These are phyloP conservation scores for Erpetoichthys calabaricus DNA, from an alignment of 2,797 vertebrate genomes.

Conservation along the genomic window DNA sequence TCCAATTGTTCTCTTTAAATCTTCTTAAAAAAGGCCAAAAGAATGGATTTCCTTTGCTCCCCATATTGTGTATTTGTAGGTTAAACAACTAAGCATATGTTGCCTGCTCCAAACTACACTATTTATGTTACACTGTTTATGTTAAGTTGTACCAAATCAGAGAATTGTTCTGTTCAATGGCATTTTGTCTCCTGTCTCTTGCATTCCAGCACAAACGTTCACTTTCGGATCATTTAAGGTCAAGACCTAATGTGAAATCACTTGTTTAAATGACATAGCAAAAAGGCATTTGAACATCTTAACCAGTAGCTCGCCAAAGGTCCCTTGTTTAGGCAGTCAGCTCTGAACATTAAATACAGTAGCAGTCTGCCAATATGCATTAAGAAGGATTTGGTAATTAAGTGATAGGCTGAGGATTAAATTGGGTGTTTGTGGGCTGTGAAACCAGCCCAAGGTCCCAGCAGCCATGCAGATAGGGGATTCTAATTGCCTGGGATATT, in stretches of 20 bases:
- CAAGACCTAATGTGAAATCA: conserved; percentile 35
- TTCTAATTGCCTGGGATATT: conserved; percentile 72
- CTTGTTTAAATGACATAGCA: conserved; percentile 45
- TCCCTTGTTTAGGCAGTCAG: conserved; percentile 50
- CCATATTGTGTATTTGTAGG: too few species aligned
- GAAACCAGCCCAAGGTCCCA: conserved; percentile 49
- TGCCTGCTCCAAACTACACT: too few species aligned
- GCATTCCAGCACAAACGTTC: too few species aligned
- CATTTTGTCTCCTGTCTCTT: too few species aligned
- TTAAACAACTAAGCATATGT: too few species aligned
- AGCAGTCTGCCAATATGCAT: conserved; percentile 60
- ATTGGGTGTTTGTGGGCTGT: conserved; percentile 65
- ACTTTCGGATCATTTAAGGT: conserved; percentile 34
- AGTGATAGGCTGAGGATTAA: conserved; percentile 68
- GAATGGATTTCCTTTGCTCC: too few species aligned
- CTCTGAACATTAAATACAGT: conserved; percentile 30
- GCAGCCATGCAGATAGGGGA: conserved; percentile 66
- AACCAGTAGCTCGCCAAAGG: conserved; percentile 52
- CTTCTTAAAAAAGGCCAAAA: too few species aligned
- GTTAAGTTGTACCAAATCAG: too few species aligned
- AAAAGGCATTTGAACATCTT: conserved; percentile 30
- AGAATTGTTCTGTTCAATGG: too few species aligned
- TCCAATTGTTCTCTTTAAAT: too few species aligned
- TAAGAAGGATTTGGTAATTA: conserved; percentile 68
- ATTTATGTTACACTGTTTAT: too few species aligned